Evolutionary conservation across 2,888 invertebrate species (phyloP).

Genomic region (Nasonia oneida): DNA sequence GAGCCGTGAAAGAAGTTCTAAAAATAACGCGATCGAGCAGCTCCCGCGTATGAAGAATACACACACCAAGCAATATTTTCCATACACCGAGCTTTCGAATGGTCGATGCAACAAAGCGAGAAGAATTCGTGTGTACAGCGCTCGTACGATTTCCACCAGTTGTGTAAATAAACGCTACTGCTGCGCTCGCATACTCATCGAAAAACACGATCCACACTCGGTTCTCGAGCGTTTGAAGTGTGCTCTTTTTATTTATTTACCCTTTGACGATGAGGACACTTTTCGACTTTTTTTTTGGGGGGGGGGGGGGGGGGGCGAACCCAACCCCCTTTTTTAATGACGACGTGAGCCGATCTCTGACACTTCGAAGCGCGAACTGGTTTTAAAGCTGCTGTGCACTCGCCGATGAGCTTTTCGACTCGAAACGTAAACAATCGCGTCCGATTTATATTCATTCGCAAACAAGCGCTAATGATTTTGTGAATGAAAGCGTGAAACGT

Average conservation of each 20-base stretch:
- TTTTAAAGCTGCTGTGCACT: too few relatives aligned
- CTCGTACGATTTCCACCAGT: background rate
- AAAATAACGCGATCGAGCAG: background rate
- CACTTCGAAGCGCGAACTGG: too few relatives aligned
- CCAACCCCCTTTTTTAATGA: background rate
- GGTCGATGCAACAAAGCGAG: background rate
- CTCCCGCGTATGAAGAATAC: background rate
- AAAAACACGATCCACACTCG: background rate
- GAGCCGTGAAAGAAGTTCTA: constrained; percentile 1
- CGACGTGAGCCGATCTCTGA: too few relatives aligned
- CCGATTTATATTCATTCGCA: too few relatives aligned
- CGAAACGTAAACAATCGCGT: too few relatives aligned
- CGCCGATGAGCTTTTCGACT: too few relatives aligned
- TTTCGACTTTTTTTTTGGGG: background rate
- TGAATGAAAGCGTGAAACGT: background rate
- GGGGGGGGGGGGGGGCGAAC: too few relatives aligned
- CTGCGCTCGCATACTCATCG: background rate
- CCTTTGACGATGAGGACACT: background rate
- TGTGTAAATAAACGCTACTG: constrained; percentile 2
- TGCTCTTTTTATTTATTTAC: background rate
- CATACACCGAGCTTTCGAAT: background rate
- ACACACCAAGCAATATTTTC: background rate
- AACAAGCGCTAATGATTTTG: background rate
- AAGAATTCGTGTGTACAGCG: background rate
- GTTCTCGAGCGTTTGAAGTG: background rate